Evolutionary conservation across 2,888 invertebrate genomes (phyloP).

Genomic region (Caenorhabditis drosophilae): DNA sequence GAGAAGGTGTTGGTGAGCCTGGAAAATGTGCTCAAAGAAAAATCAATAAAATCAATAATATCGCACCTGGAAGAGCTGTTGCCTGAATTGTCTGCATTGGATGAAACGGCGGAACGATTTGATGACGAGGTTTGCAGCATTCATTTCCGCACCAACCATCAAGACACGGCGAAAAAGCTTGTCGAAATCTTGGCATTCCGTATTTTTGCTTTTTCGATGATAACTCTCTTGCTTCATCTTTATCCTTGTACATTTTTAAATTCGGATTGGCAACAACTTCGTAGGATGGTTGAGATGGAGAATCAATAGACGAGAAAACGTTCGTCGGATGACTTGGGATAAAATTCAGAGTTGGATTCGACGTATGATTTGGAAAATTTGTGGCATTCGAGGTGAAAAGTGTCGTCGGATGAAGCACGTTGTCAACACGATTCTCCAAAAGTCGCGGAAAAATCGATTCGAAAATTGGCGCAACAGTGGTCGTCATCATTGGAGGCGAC

Average conservation of each 20-base stretch:
- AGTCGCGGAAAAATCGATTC: too few relatives aligned
- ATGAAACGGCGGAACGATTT: not conserved
- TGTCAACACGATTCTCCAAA: too few relatives aligned
- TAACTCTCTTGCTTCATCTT: conserved; percentile 26
- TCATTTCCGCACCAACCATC: conserved; percentile 36
- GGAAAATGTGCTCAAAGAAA: too few relatives aligned
- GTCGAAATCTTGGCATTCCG: conserved; percentile 13
- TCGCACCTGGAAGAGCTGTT: conserved; percentile 34
- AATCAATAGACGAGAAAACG: conserved; percentile 1
- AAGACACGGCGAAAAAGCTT: too few relatives aligned
- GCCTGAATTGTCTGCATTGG: conserved; percentile 36
- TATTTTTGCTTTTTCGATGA: conserved; percentile 19
- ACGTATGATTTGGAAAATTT: conserved; percentile 15
- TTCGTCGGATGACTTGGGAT: not conserved
- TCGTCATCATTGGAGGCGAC: too few relatives aligned
- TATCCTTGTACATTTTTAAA: conserved; percentile 10
- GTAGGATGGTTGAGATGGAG: conserved; percentile 3
- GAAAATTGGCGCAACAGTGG: too few relatives aligned
- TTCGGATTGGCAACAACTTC: too few relatives aligned
- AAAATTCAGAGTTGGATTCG: not conserved
- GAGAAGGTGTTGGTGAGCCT: conserved; percentile 38
- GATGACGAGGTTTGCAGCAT: conserved; percentile 28
- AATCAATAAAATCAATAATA: too few relatives aligned
- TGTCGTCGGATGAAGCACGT: too few relatives aligned
- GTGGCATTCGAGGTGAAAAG: conserved; percentile 25